A percentile compares a stretch with the other conserved stretches of the same genome.
Conservation (phyloP, 1,140 invertebrate species). For the Brachionus calyciflorus region DNA sequence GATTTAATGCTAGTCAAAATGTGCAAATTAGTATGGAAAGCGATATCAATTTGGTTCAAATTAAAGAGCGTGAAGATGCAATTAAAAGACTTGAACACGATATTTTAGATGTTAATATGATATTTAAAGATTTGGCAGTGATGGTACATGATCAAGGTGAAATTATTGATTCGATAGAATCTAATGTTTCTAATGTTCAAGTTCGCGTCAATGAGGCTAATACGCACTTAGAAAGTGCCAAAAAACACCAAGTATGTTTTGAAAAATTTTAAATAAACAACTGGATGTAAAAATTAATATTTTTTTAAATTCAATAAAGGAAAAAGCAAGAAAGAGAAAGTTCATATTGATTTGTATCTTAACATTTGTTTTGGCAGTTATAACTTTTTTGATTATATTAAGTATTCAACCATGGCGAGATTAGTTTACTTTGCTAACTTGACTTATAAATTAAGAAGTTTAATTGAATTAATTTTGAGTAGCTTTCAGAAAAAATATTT, state of each 20-base stretch:
- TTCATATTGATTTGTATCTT: neutral
- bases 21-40: neutral
- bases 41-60: neutral
- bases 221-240: neutral
- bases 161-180: constrained; percentile 25
- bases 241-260: neutral
- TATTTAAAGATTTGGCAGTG: constrained; percentile 30
- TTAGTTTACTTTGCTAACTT: neutral
- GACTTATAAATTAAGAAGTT: too few species aligned
- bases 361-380: neutral
- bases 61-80: neutral
- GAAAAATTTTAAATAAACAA: too few species aligned
- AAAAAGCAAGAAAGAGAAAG: neutral
- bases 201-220: neutral
- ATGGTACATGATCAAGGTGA: constrained; percentile 47
- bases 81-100: neutral
- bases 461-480: too few species aligned
- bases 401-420: neutral
- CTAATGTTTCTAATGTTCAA: neutral
- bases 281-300: neutral
- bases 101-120: constrained; percentile 29
- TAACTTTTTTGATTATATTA: neutral
- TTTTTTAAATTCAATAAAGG: neutral
- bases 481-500: too few species aligned
- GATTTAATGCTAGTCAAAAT: neutral